These are phyloP conservation scores for Schizotus pectinicornis DNA, from an alignment of 2,888 invertebrate genomes.

Conservation along the genomic window DNA sequence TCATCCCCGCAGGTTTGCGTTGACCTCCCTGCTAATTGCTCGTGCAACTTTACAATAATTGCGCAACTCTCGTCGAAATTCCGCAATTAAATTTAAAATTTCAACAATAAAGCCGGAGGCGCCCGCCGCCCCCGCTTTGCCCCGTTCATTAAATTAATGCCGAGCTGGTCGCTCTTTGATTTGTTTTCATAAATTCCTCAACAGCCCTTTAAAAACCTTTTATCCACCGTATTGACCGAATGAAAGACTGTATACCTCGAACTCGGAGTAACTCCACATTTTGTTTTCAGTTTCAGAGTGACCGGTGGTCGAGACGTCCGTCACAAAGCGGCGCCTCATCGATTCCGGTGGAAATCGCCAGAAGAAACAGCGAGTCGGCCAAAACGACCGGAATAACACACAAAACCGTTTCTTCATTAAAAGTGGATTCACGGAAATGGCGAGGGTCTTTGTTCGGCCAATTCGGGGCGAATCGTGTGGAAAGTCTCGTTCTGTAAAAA, in stretches of 20 bases:
- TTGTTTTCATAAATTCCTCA: background rate
- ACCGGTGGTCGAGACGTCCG: constrained; percentile 15
- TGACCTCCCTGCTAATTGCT: too few relatives aligned
- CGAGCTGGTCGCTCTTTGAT: constrained; percentile 5
- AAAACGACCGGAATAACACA: background rate
- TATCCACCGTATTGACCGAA: constrained; percentile 26
- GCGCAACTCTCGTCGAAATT: background rate
- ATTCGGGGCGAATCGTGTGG: background rate
- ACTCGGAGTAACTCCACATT: constrained; percentile 35
- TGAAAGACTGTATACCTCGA: constrained; percentile 36
- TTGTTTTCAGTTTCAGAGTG: constrained; percentile 45
- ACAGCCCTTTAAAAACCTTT: constrained; percentile 29
- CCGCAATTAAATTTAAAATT: constrained; percentile 7
- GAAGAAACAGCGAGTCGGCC: too few relatives aligned
- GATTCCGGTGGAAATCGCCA: background rate
- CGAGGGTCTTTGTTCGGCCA: background rate
- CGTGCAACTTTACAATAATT: background rate
- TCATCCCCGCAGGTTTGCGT: too few relatives aligned
- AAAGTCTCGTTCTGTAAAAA: background rate
- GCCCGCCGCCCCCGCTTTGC: background rate
- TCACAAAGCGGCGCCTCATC: background rate
- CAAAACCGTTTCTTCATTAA: background rate
- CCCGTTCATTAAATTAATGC: constrained; percentile 5
- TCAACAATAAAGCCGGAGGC: constrained; percentile 2
- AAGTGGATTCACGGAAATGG: background rate